These are phyloP conservation scores for Actinostola sp. DNA, from an alignment of 92 coral and sea anemone genomes.

Conservation along the genomic window DNA sequence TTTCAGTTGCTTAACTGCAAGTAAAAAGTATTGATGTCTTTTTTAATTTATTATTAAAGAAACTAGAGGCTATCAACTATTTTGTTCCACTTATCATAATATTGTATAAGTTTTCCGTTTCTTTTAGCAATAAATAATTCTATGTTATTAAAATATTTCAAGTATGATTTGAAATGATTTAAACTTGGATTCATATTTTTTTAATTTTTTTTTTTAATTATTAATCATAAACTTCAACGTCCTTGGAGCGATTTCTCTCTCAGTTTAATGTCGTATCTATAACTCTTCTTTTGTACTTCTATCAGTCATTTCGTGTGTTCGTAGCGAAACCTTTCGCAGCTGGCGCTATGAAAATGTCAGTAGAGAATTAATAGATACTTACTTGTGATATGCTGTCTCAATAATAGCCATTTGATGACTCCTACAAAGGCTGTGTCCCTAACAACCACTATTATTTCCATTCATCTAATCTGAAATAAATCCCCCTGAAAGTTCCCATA, in stretches of 20 bases:
- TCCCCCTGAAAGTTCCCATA: neutral
- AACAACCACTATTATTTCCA: neutral
- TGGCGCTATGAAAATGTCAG: neutral
- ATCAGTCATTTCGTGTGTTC: neutral
- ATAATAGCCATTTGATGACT: conserved; percentile 24
- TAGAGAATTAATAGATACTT: conserved; percentile 32
- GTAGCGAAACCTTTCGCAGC: neutral
- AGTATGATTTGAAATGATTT: no score
- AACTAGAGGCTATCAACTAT: no score
- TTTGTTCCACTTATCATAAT: no score
- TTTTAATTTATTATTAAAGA: no score
- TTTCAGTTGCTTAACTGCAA: no score
- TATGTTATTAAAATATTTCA: no score
- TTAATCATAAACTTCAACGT: neutral
- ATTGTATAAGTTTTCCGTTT: no score
- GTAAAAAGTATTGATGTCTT: no score
- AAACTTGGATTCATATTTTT: no score
- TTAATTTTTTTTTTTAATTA: no score
- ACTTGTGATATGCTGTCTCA: conserved; percentile 17
- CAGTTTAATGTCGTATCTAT: neutral
- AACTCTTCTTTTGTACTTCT: neutral
- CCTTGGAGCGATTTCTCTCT: neutral
- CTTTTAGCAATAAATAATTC: no score
- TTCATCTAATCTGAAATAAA: no score
- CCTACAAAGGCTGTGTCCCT: neutral